Conservation (phyloP, 2,888 invertebrate genomes). For the Tillus elongatus region DNA sequence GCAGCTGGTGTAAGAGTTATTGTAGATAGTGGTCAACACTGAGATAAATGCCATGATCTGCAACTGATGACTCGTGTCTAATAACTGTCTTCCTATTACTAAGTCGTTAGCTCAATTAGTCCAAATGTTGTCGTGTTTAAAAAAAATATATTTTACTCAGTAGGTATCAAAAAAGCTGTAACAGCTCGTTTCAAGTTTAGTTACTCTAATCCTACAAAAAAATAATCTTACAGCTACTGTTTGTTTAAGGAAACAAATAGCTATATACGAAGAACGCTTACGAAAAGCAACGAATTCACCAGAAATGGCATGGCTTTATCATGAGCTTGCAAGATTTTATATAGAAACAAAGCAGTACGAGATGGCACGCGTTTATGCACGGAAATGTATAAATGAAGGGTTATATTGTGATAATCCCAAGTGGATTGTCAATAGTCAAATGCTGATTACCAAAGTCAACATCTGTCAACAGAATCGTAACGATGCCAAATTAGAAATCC, state of each 20-base stretch:
- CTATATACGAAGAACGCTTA: constrained; percentile 30
- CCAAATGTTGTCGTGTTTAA: too few species aligned
- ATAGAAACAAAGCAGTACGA: constrained; percentile 39
- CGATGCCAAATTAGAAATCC: constrained; percentile 40
- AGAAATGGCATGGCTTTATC: constrained; percentile 44
- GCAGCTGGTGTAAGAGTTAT: too few species aligned
- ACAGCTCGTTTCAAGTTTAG: too few species aligned
- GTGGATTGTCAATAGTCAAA: constrained; percentile 42
- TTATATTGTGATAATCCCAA: constrained; percentile 30
- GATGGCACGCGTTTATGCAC: constrained; percentile 37
- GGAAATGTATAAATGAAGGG: constrained; percentile 36
- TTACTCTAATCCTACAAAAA: too few species aligned
- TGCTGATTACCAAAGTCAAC: constrained; percentile 40
- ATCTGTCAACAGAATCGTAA: constrained; percentile 41
- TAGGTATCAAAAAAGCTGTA: too few species aligned
- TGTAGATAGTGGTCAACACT: too few species aligned
- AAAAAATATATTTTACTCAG: too few species aligned
- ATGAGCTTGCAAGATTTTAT: constrained; percentile 41
- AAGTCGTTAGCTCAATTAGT: too few species aligned
- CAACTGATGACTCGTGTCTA: too few species aligned
- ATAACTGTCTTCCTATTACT: too few species aligned
- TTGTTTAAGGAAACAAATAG: constrained; percentile 28
- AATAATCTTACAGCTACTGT: too few species aligned
- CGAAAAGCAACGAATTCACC: constrained; percentile 29
- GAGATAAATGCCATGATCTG: too few species aligned